Conservation (phyloP, 1,140 invertebrate genomes). For the Penaeus indicus region DNA sequence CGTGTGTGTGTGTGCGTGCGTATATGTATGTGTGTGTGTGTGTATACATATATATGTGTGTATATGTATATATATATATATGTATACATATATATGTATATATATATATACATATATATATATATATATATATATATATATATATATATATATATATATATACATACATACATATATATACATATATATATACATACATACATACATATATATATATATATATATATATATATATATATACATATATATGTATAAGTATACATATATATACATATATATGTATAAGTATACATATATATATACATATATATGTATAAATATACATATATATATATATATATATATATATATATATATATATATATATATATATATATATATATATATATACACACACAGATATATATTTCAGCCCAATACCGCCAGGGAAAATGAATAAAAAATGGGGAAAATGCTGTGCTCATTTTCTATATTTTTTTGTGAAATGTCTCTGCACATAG, state of each 20-base stretch:
- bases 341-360: no score
- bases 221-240: slow-evolving; percentile 41
- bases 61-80: slow-evolving; percentile 55
- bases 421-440: no score
- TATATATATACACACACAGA: no score
- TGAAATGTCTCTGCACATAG: no score
- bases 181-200: slow-evolving; percentile 45
- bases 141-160: slow-evolving; percentile 38
- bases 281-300: background rate
- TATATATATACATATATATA: slow-evolving; percentile 40
- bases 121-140: slow-evolving; percentile 22
- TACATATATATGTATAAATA: background rate
- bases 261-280: slow-evolving; percentile 16
- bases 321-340: no score
- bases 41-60: slow-evolving; percentile 47
- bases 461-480: no score
- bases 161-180: slow-evolving; percentile 40
- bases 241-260: slow-evolving; percentile 37
- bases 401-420: no score
- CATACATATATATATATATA: slow-evolving; percentile 43
- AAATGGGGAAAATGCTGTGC: no score
- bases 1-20: slow-evolving; percentile 1
- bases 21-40: slow-evolving; percentile 22
- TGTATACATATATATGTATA: slow-evolving; percentile 44
- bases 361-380: no score